Evolutionary conservation across 2,888 invertebrate genomes (phyloP), one percentile per base, ranked within the genome.

Genomic region (Drosophila mayaguana): DNA sequence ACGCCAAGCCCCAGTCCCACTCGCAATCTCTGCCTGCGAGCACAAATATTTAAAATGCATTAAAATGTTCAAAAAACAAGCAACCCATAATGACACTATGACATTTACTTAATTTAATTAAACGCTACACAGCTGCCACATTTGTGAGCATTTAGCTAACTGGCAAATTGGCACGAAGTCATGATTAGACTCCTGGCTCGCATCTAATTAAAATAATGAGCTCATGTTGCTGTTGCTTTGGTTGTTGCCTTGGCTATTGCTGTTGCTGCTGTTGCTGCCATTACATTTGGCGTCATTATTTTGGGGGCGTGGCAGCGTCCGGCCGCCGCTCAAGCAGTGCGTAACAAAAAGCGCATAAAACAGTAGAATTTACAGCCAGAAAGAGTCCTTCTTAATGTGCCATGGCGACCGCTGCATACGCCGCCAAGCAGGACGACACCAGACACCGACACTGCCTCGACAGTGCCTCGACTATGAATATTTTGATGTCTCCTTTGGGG

Each of bases 181-280:
- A 48, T 66, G 45, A 61, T 63, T 46, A 22, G 51, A 51, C 60
- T 46, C 42, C 45, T 48, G 42, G 36, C 67, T 57, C 63, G 65
- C 72, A 72, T 75, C 78, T 81, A 89, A 86, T 86, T 86, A 89
- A 84, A 83, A 83, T 81, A 86, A 87, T 81, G 82, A 63, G 61
- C 55, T 71, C 73, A 48, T 70, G 32, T 67, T 59, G 25, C 51
- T 59, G 14, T 51, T 63, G 43, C 50, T 18, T 18, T 53, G 48
- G n/a, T n/a, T 57, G 36, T 55, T 45, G 57, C 16, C 28, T 28
- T 28, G 28, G 28, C 9, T 56, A 46, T 42, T 59, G 32, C 43
- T 59, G 28, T 40, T 56, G 50, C 43, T 59, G 32, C 43, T 59
- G 28, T 40, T 59, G 43, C 50, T 43, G 56, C 14, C 48, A 40